Base-by-base conservation (phyloP, 2,113 vertebrate species). In the Macquaria ambigua region DNA sequence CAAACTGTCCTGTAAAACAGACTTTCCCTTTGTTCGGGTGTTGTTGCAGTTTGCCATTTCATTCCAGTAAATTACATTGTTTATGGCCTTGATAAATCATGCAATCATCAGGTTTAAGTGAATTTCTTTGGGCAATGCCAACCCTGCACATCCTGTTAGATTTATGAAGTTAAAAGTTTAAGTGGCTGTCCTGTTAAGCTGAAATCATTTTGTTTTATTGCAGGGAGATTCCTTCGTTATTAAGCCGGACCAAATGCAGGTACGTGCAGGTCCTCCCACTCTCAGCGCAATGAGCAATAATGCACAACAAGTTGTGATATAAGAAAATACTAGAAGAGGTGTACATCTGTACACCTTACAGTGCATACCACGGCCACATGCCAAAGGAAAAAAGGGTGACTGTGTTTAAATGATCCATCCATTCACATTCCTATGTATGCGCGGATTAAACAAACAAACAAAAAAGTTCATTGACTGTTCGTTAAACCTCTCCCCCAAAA, bases 171-270 rank as follows among this genome's bases (percentile, higher is more conserved):
- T 85, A 84, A 86, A 34, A 70, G 25, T 87, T 87, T 79, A 84
- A 87, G n/a, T 41, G 31, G 6, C 34, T 70, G 14, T 74, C 8
- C 1, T 74, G 37, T 67, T 55, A 52, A 84, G 14, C 12, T 66
- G 25, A 72, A 68, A 15, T 69, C 34, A 6, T 88, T 37, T 68
- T 84, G 18, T 88, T 74, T 41, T 52, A 20, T 86, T 82, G 77
- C 96, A 99, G 98, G 97, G 96, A 21, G 93, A 94, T 1, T 78
- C 92, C 87, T 97, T 98, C 85, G 83, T 94, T 10, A 81, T 98
- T 87, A 96, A 99, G 79, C 98, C 98, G 1, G 98, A 99, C 90
- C 98, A 99, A 92, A 98, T 99, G 96, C 98, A 99, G 97, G 98
- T 97, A 77, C 1, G 81, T 81, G 21, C 59, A 66, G 9, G 8